Conservation (phyloP, 2,888 invertebrate species). For the Eupithecia pulchellata region DNA sequence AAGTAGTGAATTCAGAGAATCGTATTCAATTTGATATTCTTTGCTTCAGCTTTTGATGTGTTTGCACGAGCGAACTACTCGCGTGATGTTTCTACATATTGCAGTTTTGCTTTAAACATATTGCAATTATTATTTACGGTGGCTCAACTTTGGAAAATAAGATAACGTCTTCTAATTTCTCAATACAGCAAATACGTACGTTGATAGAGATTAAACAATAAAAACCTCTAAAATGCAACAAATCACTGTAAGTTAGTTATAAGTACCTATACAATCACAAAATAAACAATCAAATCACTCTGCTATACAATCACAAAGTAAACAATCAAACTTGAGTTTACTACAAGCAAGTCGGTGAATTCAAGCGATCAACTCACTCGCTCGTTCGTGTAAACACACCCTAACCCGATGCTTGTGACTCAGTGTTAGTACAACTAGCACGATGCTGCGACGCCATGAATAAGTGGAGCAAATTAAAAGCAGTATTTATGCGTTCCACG, state of each 20-base stretch:
- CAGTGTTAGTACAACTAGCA: constrained; percentile 37
- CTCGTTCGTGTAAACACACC: constrained; percentile 18
- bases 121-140: background rate
- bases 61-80: background rate
- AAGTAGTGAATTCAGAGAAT: constrained; percentile 16
- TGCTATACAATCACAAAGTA: background rate
- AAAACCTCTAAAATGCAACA: background rate
- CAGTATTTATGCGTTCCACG: constrained; percentile 34
- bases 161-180: background rate
- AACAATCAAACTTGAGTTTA: background rate
- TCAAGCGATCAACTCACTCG: background rate
- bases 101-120: background rate
- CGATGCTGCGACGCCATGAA: constrained; percentile 37
- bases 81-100: background rate
- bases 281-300: background rate
- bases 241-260: background rate
- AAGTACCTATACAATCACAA: background rate
- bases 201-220: background rate
- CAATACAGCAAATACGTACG: background rate
- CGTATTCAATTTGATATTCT: constrained; percentile 9
- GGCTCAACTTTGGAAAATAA: background rate
- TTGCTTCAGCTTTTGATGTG: background rate
- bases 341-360: background rate
- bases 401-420: constrained; percentile 24
- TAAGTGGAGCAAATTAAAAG: constrained; percentile 37